Conservation (phyloP, 2,888 invertebrate genomes). For the Pterostichus niger region DNA sequence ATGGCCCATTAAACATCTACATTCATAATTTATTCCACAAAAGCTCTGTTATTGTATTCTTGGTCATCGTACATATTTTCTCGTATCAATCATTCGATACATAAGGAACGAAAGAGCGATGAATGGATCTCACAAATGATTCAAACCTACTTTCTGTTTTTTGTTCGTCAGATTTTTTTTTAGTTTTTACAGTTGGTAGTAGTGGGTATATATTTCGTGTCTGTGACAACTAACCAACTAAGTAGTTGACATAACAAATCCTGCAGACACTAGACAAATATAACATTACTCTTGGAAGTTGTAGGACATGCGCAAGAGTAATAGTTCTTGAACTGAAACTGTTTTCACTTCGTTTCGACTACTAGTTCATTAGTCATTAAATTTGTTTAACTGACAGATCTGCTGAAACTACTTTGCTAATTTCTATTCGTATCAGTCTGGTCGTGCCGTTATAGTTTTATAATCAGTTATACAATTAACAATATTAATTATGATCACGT, state of each 20-base stretch:
- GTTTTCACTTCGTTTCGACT: not conserved
- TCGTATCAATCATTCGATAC: constrained; percentile 13
- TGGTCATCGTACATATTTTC: constrained; percentile 11
- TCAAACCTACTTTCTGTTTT: not conserved
- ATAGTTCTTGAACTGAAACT: not conserved
- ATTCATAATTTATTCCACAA: constrained; percentile 46
- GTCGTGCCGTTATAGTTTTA: too few species aligned
- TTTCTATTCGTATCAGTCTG: too few species aligned
- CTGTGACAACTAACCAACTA: too few species aligned
- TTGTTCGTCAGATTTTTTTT: not conserved
- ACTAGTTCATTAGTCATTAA: not conserved
- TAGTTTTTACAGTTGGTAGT: not conserved
- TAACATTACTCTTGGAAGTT: constrained; percentile 1
- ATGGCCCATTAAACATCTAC: constrained; percentile 34
- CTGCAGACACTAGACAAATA: not conserved
- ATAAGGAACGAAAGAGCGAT: not conserved
- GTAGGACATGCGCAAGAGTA: not conserved
- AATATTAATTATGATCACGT: not conserved
- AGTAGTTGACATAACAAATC: not conserved
- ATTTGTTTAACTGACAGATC: not conserved
- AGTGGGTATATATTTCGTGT: not conserved
- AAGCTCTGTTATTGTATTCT: constrained; percentile 17
- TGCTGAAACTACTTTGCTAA: too few species aligned
- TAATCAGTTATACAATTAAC: too few species aligned
- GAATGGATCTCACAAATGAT: not conserved